Conservation (phyloP, 2,888 invertebrate genomes). For the Cataglyphis albicans region DNA sequence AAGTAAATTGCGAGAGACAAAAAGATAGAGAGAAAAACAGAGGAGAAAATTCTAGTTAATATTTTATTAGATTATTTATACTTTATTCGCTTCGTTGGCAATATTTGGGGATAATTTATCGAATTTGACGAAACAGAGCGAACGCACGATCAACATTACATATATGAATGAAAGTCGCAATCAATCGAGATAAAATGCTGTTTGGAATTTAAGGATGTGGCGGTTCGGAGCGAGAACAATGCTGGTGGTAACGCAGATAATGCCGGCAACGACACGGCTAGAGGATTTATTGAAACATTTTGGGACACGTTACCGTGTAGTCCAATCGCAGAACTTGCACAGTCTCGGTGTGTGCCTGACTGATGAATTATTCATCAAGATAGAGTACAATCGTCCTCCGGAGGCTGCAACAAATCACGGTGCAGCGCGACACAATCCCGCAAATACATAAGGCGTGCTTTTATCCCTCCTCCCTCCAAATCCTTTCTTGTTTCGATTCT, state of each 20-base stretch:
- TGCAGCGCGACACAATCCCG: conserved; percentile 66
- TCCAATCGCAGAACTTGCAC: conserved; percentile 66
- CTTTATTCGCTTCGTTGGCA: background rate
- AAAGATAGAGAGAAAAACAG: background rate
- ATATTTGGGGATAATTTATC: conserved; percentile 3
- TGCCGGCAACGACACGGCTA: conserved; percentile 14
- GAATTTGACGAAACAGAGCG: background rate
- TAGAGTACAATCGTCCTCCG: conserved; percentile 64
- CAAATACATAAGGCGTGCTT: conserved; percentile 35
- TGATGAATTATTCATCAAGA: conserved; percentile 75
- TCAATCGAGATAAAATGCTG: conserved; percentile 30
- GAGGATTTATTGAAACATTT: conserved; percentile 69
- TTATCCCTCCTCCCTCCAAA: background rate
- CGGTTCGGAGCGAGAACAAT: conserved; percentile 32
- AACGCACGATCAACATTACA: background rate
- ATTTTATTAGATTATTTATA: background rate
- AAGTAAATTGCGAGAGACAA: too few species aligned
- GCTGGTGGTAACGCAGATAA: conserved; percentile 19
- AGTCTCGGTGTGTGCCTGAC: conserved; percentile 59
- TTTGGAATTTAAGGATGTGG: conserved; percentile 46
- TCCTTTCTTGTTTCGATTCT: conserved; percentile 29
- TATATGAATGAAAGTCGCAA: conserved; percentile 32
- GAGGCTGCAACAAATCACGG: conserved; percentile 68
- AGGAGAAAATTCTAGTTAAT: background rate
- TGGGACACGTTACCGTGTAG: conserved; percentile 59